Conservation (phyloP, 2,797 vertebrate species). For the Hypotaenidia philippensis region DNA sequence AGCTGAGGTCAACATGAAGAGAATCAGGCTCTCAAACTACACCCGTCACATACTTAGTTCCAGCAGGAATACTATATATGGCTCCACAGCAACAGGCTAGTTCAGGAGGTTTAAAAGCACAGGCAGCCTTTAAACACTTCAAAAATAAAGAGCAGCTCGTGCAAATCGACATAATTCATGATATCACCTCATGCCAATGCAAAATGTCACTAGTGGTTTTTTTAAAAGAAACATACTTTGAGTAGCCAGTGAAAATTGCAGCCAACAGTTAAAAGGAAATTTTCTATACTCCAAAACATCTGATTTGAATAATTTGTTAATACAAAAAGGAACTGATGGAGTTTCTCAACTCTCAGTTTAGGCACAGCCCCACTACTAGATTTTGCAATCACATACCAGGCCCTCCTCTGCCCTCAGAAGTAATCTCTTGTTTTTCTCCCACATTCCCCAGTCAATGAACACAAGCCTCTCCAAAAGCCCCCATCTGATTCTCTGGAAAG, state of each 20-base stretch:
- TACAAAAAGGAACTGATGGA: not conserved
- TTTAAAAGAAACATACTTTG: not conserved
- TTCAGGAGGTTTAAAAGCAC: not conserved
- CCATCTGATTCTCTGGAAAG: not conserved
- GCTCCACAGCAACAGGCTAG: not conserved
- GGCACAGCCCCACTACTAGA: not conserved
- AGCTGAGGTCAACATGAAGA: not conserved
- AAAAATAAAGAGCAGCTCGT: not conserved
- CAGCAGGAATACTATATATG: not conserved
- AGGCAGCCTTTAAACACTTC: not conserved
- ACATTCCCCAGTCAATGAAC: rapidly evolving
- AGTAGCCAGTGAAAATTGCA: not conserved
- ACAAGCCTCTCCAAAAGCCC: not conserved
- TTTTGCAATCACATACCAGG: rapidly evolving
- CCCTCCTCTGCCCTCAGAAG: not conserved
- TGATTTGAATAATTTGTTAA: not conserved
- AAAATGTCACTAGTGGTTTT: not conserved
- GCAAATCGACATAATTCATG: not conserved
- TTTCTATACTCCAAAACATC: not conserved
- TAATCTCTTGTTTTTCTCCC: not conserved
- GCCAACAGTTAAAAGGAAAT: not conserved
- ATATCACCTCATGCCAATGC: not conserved
- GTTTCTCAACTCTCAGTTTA: not conserved
- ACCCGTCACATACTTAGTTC: not conserved
- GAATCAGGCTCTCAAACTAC: not conserved